phyloP scores from a whole-genome alignment of 2,113 vertebrate species.

The Herpailurus yagouaroundi region DNA sequence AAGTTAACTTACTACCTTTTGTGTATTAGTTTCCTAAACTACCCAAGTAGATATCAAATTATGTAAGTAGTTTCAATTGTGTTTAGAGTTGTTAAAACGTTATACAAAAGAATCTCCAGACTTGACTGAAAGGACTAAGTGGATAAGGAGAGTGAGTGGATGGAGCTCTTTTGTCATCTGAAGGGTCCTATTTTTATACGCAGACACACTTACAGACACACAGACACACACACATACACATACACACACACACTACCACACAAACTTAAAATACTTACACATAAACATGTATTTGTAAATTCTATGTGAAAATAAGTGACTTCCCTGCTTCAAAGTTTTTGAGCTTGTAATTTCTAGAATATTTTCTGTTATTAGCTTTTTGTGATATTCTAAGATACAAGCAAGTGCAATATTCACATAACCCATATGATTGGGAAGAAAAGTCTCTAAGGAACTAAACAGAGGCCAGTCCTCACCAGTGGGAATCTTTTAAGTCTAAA shows the following conservation, averaged over 20 bases:
- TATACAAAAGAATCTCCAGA: not conserved
- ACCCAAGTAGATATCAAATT: not conserved
- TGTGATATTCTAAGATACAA: not conserved
- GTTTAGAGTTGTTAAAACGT: not conserved
- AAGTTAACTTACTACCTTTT: not conserved
- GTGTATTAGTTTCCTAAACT: not conserved
- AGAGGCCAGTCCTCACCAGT: not conserved
- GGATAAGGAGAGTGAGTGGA: not conserved
- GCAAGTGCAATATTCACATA: not conserved
- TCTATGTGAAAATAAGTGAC: not conserved
- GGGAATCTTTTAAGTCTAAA: not conserved
- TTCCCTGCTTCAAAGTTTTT: not conserved
- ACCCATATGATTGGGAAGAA: not conserved
- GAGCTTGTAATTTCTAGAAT: not conserved
- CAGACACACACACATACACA: not conserved
- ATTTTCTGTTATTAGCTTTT: not conserved
- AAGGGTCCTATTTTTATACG: not conserved
- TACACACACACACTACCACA: not conserved
- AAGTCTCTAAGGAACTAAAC: not conserved
- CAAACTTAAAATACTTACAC: not conserved
- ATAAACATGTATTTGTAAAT: not conserved
- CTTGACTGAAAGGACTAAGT: not conserved
- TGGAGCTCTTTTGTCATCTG: not conserved
- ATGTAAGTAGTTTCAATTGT: not conserved
- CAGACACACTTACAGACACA: not conserved